Evolutionary conservation across 2,797 vertebrate genomes (phyloP), one percentile per base, ranked within the genome.

Genomic region (Melanotaenia parkinsoni): DNA sequence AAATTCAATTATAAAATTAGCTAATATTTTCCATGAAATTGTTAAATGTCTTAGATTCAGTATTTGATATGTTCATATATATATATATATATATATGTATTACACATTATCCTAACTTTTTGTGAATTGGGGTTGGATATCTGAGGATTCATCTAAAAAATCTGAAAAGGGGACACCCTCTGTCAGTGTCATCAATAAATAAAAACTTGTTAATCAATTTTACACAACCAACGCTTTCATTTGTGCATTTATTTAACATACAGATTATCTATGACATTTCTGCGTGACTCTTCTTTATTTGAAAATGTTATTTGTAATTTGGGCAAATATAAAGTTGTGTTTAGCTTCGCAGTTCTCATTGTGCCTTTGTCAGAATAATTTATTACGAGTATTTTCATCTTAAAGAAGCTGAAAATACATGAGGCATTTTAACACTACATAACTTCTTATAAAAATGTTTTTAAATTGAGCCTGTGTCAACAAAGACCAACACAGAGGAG

Each of bases 401-500:
- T 38, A 35, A 30, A 33, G 26, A 57, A 73, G 51, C 12, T 8
- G 57, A 50, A 47, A 70, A 45, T 16, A 22, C n/a, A 47, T 35
- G 43, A 33, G 50, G 50, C 14, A 64, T 40, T 51, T 37, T 26
- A 66, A 22, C 6, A 26, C 26, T 64, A 69, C 18, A 45, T 10
- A 58, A 16, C 60, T 38, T 22, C 18, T 30, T 61, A 30, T 59
- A 22, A 16, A 32, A 38, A 1, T n/a, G 26, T 16, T 73, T 72
- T 79, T n/a, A 32, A 58, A 71, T 26, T 38, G 33, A 40, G 28
- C 54, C 53, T 30, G 43, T 38, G 37, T 62, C 33, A 71, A 65
- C 58, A 70, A 30, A 68, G 60, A 75, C 40, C 38, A 20, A 72
- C 32, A 26, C 32, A 65, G 38, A 82, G 67, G 73, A 84, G 74